These are phyloP conservation scores for Hiodon alosoides DNA, from an alignment of 2,113 vertebrate genomes.

Conservation along the genomic window DNA sequence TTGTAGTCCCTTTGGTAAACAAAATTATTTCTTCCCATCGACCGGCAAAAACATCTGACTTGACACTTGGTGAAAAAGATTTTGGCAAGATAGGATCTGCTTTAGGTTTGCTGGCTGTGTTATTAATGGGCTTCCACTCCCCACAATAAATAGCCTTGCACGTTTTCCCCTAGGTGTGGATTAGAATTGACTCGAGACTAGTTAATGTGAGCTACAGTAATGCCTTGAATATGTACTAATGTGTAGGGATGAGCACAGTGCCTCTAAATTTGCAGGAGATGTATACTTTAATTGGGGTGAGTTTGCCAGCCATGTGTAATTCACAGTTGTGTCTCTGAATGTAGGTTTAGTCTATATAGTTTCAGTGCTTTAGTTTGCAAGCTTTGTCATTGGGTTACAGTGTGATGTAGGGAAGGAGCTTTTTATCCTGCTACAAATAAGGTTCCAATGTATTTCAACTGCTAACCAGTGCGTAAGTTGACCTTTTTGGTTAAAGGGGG, in stretches of 20 bases:
- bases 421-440: not conserved
- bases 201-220: no score
- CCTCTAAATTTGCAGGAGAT: not conserved
- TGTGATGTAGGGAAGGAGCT: not conserved
- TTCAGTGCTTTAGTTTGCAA: conserved; percentile 1
- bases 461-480: not conserved
- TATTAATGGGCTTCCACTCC: not conserved
- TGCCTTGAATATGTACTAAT: not conserved
- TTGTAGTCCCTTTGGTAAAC: no score
- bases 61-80: not conserved
- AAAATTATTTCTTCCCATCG: no score
- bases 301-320: conserved; percentile 24
- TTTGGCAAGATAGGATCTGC: not conserved
- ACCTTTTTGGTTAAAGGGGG: not conserved
- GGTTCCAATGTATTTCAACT: not conserved
- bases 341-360: conserved; percentile 12
- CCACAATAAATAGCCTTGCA: not conserved
- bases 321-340: conserved; percentile 1
- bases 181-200: not conserved
- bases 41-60: not conserved
- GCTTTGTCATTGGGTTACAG: not conserved
- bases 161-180: not conserved
- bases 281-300: not conserved
- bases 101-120: not conserved
- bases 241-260: not conserved